Percentiles rank a stretch among this genome's conserved stretches.
Conservation (phyloP, 2,888 invertebrate genomes). For the Hetaerina titia region DNA sequence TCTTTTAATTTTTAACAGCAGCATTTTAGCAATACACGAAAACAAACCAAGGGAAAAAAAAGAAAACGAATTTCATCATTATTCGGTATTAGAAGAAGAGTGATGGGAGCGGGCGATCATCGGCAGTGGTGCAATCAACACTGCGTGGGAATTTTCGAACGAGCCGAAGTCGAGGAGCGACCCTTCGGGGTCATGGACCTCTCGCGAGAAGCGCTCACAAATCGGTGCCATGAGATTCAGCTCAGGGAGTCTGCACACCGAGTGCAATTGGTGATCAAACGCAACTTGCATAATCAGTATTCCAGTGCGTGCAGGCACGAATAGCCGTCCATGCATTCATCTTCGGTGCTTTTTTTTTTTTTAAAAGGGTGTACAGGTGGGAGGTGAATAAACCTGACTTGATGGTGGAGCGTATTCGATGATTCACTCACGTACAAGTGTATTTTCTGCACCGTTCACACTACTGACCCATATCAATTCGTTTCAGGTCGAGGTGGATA, state of each 20-base stretch:
- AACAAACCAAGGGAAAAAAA: too few relatives aligned
- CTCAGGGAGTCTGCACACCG: background rate
- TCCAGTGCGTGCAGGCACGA: background rate
- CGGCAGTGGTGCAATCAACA: background rate
- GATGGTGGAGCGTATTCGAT: too few relatives aligned
- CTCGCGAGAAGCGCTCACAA: background rate
- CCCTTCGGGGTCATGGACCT: slow-evolving; percentile 29
- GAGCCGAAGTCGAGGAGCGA: background rate
- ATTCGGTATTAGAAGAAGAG: background rate
- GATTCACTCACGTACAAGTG: too few relatives aligned
- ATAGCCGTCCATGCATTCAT: too few relatives aligned
- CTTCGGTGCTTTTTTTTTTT: too few relatives aligned
- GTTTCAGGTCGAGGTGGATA: too few relatives aligned
- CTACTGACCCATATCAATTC: too few relatives aligned
- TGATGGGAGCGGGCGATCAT: background rate
- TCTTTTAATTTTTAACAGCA: too few relatives aligned
- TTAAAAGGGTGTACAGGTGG: too few relatives aligned
- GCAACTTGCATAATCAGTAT: background rate
- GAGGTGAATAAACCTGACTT: too few relatives aligned
- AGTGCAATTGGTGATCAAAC: background rate
- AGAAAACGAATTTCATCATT: background rate
- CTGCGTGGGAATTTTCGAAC: slow-evolving; percentile 2
- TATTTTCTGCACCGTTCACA: too few relatives aligned
- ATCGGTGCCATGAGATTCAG: background rate
- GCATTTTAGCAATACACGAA: too few relatives aligned